Percentiles rank a stretch among this genome's conserved stretches.
phyloP scores from a whole-genome alignment of 2,113 vertebrate species.

The Rynchops niger region DNA sequence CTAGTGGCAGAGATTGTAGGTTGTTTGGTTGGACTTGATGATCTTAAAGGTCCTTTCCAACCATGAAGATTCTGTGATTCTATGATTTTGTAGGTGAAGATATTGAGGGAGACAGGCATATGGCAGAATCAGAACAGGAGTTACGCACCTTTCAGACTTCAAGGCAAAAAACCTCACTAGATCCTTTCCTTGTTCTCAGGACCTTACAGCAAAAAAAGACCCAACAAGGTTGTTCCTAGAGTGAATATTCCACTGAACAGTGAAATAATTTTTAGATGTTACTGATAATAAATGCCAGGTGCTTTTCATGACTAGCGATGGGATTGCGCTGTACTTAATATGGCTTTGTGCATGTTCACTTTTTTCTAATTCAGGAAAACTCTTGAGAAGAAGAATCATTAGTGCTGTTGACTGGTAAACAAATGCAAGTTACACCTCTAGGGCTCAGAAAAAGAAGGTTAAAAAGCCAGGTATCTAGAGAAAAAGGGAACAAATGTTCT shows the following conservation, averaged over 20 bases:
- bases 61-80: too few species aligned
- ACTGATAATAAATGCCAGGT: background rate
- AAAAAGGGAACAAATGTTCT: slow-evolving; percentile 6
- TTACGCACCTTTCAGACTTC: background rate
- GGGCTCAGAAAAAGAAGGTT: background rate
- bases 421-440: background rate
- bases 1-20: too few species aligned
- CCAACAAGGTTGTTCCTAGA: background rate
- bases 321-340: background rate
- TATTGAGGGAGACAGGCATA: background rate
- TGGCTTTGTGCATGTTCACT: background rate
- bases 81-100: background rate
- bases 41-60: too few species aligned
- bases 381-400: background rate
- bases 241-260: background rate
- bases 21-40: too few species aligned
- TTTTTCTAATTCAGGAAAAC: background rate
- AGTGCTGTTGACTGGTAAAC: background rate
- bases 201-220: background rate
- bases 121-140: background rate
- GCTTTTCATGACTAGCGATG: background rate
- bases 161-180: background rate
- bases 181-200: background rate
- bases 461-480: background rate
- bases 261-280: background rate